A percentile compares a stretch with the other conserved stretches of the same genome.
Evolutionary conservation across 1,140 invertebrate species (phyloP).

Genomic region (Proctacanthus coquilletti): DNA sequence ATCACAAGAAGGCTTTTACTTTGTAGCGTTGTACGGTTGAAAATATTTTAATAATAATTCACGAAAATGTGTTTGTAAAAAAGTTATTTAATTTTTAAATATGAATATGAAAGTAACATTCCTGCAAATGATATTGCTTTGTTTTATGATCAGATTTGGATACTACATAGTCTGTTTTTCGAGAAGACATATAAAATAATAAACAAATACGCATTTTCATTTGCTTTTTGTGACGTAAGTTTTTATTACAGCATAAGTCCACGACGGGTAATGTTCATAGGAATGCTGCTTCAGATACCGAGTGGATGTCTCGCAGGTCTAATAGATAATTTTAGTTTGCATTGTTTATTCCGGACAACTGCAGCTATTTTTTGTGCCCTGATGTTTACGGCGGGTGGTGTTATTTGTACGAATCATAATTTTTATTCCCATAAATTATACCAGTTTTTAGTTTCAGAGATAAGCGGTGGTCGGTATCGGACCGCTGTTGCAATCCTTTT

Average conservation of each 20-base stretch:
- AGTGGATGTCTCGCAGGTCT: conserved; percentile 28
- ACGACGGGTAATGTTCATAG: conserved; percentile 24
- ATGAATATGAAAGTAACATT: too few relatives aligned
- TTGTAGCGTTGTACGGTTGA: too few relatives aligned
- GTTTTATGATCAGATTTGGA: neutral
- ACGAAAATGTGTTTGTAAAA: too few relatives aligned
- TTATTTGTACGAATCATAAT: conserved; percentile 23
- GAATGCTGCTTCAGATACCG: conserved; percentile 24
- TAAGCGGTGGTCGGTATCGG: conserved; percentile 26
- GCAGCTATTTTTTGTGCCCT: conserved; percentile 28
- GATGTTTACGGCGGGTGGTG: conserved; percentile 26
- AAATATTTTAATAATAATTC: too few relatives aligned
- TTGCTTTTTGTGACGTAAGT: conserved; percentile 2
- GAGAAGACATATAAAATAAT: too few relatives aligned
- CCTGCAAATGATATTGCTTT: neutral
- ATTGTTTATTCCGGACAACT: conserved; percentile 26
- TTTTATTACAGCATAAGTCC: conserved; percentile 19
- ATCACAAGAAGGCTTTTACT: too few relatives aligned
- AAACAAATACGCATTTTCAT: neutral
- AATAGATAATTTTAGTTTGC: conserved; percentile 23
- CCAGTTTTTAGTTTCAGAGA: conserved; percentile 20
- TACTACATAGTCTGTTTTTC: too few relatives aligned
- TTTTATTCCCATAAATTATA: neutral
- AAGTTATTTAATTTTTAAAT: too few relatives aligned
- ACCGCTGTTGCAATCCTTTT: conserved; percentile 29